phyloP scores from a whole-genome alignment of 2,113 vertebrate species.

The Cheirogaleus medius region DNA sequence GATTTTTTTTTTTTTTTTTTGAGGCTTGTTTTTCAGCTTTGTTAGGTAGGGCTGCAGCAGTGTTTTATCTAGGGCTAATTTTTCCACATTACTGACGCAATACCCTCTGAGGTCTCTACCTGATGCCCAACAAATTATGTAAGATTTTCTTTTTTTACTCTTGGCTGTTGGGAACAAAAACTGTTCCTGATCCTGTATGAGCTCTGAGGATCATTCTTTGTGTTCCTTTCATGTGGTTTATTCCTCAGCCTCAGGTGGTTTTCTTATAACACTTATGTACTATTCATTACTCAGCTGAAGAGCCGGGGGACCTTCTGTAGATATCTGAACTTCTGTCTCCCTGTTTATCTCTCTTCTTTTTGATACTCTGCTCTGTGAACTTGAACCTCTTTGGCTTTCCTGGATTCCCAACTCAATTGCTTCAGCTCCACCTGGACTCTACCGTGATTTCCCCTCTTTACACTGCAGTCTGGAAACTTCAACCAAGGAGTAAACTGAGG shows the following conservation, averaged over 20 bases:
- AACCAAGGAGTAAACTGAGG: not conserved
- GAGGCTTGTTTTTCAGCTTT: constrained; percentile 5
- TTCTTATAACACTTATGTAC: constrained; percentile 7
- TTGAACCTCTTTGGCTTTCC: not conserved
- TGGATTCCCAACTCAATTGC: not conserved
- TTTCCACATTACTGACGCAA: not conserved
- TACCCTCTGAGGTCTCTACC: not conserved
- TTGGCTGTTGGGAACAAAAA: not conserved
- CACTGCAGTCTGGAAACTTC: not conserved
- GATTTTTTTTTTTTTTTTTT: not conserved
- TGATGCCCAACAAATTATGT: not conserved
- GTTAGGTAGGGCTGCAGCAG: not conserved
- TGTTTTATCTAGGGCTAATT: not conserved
- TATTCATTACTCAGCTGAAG: not conserved
- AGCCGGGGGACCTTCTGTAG: not conserved
- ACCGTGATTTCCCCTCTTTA: not conserved
- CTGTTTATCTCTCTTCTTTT: not conserved
- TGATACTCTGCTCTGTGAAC: not conserved
- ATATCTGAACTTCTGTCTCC: not conserved
- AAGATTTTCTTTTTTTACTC: not conserved
- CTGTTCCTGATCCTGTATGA: not conserved
- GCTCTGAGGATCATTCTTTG: not conserved
- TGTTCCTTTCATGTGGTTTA: constrained; percentile 2
- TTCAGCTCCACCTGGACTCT: not conserved
- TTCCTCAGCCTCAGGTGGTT: not conserved